A percentile compares a stretch with the other conserved stretches of the same genome.
phyloP scores from a whole-genome alignment of 2,888 invertebrate species.

The Diplolepis rosae region DNA sequence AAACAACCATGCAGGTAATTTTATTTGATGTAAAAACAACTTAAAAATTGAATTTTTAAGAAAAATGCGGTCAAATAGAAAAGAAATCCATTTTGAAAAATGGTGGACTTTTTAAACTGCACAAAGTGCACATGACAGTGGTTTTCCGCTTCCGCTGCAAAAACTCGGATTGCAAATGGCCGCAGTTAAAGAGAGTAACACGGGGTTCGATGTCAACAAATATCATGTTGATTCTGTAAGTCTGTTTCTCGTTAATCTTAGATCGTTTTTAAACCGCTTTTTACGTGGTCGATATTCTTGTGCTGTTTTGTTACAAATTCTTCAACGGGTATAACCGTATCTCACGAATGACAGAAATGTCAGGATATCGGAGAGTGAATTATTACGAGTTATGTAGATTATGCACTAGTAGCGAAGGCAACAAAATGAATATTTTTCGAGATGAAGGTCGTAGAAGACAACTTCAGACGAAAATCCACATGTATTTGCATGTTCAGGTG shows the following conservation, averaged over 20 bases:
- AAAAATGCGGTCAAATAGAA: too few species aligned
- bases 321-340: constrained; percentile 42
- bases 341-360: constrained; percentile 74
- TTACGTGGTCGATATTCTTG: not conserved
- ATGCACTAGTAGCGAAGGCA: constrained; percentile 80
- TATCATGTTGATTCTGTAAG: constrained; percentile 14
- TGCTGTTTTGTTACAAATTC: not conserved
- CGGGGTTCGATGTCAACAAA: constrained; percentile 28
- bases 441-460: constrained; percentile 80
- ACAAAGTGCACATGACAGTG: not conserved
- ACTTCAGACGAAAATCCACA: constrained; percentile 79
- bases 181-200: constrained; percentile 5
- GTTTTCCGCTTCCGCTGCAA: not conserved
- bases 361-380: constrained; percentile 82
- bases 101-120: not conserved
- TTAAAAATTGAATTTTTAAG: too few species aligned
- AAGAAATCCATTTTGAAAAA: too few species aligned
- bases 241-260: not conserved
- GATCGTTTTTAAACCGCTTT: not conserved
- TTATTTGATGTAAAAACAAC: too few species aligned
- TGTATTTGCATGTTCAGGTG: constrained; percentile 80
- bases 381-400: constrained; percentile 83
- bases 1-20: too few species aligned
- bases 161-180: constrained; percentile 21
- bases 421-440: constrained; percentile 81